These are phyloP conservation scores for Drosophila navojoa DNA, from an alignment of 1,140 invertebrate species.

Conservation along the genomic window DNA sequence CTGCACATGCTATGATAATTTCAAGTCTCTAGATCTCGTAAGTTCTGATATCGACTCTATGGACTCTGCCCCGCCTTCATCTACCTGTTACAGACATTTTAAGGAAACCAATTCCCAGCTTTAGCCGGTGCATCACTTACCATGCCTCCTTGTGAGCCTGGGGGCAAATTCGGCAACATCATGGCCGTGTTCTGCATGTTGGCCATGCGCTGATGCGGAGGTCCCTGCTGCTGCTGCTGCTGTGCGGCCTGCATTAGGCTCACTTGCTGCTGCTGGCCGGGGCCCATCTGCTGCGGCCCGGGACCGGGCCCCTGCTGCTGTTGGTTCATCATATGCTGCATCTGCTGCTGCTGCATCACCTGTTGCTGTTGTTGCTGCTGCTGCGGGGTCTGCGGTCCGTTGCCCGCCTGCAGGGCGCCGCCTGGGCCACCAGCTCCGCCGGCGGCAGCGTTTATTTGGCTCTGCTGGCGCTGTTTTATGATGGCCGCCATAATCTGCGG, in stretches of 20 bases:
- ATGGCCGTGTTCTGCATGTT: slow-evolving; percentile 75
- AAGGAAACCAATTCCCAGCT: not conserved
- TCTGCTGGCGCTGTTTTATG: slow-evolving; percentile 93
- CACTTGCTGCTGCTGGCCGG: slow-evolving; percentile 71
- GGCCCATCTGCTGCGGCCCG: slow-evolving; percentile 84
- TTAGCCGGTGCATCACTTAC: slow-evolving; percentile 65
- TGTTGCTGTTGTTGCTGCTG: slow-evolving; percentile 85
- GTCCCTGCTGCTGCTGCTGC: slow-evolving; percentile 57
- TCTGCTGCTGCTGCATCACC: slow-evolving; percentile 84
- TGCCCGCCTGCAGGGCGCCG: slow-evolving; percentile 74
- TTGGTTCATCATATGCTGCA: slow-evolving; percentile 85
- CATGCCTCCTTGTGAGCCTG: slow-evolving; percentile 84
- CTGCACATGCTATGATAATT: too few relatives aligned
- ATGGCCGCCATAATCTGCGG: slow-evolving; percentile 98
- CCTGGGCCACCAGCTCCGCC: slow-evolving; percentile 67
- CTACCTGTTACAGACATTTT: not conserved
- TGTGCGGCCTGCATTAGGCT: slow-evolving; percentile 56
- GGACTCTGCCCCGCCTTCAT: too few relatives aligned
- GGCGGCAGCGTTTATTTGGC: slow-evolving; percentile 77
- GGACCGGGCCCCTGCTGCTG: slow-evolving; percentile 84
- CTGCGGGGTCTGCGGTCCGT: slow-evolving; percentile 82
- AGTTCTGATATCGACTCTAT: too few relatives aligned
- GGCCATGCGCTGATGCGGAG: slow-evolving; percentile 76
- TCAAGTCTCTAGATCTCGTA: too few relatives aligned
- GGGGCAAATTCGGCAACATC: slow-evolving; percentile 73